Conservation (phyloP, 2,113 vertebrate genomes). For the Anhinga anhinga region DNA sequence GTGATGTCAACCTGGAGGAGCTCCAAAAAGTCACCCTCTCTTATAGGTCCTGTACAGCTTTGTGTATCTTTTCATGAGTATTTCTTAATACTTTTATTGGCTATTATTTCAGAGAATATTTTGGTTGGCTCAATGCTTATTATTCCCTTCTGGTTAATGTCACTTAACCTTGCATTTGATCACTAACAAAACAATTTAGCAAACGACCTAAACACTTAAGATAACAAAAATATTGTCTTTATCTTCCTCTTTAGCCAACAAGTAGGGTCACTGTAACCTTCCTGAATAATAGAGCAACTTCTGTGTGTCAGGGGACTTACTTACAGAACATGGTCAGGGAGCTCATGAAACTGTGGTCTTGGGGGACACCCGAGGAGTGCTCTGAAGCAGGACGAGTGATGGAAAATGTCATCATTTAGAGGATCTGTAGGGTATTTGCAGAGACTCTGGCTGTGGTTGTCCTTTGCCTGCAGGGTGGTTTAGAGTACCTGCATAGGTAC, state of each 20-base stretch:
- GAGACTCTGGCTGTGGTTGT: neutral
- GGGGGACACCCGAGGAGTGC: too few species aligned
- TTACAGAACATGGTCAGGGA: neutral
- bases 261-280: neutral
- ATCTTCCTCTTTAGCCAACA: neutral
- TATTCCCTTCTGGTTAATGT: neutral
- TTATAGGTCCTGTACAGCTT: neutral
- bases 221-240: neutral
- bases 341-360: neutral
- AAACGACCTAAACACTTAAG: neutral
- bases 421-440: neutral
- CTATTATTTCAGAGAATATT: neutral
- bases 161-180: neutral
- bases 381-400: neutral
- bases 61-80: neutral
- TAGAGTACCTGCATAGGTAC: neutral
- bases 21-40: neutral
- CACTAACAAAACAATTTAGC: neutral
- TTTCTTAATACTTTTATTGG: neutral
- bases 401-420: neutral
- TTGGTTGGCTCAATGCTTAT: neutral
- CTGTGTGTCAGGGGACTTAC: neutral
- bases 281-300: neutral
- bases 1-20: neutral
- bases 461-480: neutral